Base-by-base conservation (phyloP, 2,113 vertebrate genomes). In the Acanthochromis polyacanthus region DNA sequence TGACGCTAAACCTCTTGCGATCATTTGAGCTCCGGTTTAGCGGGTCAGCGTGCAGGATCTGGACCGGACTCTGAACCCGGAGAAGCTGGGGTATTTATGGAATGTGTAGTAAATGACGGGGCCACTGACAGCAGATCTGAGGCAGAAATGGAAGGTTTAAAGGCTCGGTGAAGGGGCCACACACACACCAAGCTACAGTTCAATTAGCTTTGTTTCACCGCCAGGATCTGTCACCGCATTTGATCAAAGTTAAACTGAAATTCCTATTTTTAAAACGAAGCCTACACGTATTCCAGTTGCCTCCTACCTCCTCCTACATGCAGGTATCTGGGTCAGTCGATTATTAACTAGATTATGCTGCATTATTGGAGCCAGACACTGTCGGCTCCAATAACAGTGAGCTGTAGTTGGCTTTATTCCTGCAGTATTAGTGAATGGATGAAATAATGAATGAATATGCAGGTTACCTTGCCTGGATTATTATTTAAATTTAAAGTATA, bases 61-160 rank as follows among this genome's bases (percentile, higher is more conserved):
- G 15, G 46, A 72, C 32, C 8, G 32, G 32, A 36, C 32, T 36
- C 32, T 36, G 32, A 38, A 76, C 63, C 55, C 25, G 12, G 14
- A 84, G 67, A 86, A 87, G 83, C 46, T 59, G 38, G 57, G 63
- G 61, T 71, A 89, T 89, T 85, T 79, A 32, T 84, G 88, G 85
- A 91, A 89, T 92, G 86, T 75, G 69, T 58, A 45, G 66, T 56
- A 71, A 82, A 86, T 77, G 59, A 75, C 70, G 62, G 72, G 25
- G 46, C 73, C 40, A 30, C 72, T 81, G 73, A 79, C 72, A 81
- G 71, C 43, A 73, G 64, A 5, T n/a, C 65, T 30, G 30, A 30
- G 30, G 30, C 6, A 30, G 30, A 30, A 5, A 6, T 30, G 30
- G 30, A 30, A 25, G 30, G 77, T 71, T 72, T 79, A 70, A 78